Percentiles rank a stretch among this genome's conserved stretches.
phyloP scores from a whole-genome alignment of 53 echinoderm and acorn worm species.

The Echinarachnius parma region DNA sequence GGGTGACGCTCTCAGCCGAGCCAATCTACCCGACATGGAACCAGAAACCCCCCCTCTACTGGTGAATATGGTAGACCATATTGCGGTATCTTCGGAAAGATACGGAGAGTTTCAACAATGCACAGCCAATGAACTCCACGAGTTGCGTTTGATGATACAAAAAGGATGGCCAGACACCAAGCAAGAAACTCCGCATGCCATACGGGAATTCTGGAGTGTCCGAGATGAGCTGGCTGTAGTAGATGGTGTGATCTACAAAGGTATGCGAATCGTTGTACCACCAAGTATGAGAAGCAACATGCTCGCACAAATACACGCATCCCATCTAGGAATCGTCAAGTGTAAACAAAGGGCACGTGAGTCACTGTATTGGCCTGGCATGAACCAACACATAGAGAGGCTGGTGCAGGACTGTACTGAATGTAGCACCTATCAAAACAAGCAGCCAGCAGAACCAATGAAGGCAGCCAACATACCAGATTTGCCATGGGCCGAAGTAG shows the following conservation, averaged over 20 bases:
- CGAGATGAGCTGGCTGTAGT: constrained; percentile 59
- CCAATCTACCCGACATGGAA: constrained; percentile 41
- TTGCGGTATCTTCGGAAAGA: constrained; percentile 42
- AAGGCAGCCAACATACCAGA: constrained; percentile 39
- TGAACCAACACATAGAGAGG: constrained; percentile 47
- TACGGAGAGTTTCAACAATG: constrained; percentile 41
- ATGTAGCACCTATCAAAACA: constrained; percentile 44
- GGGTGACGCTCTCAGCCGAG: constrained; percentile 39
- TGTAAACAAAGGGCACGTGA: constrained; percentile 56
- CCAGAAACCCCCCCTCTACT: constrained; percentile 34
- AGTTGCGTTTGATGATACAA: constrained; percentile 44
- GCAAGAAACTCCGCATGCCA: constrained; percentile 42
- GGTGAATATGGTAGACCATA: constrained; percentile 55
- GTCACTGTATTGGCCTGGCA: constrained; percentile 58
- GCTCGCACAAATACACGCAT: constrained; percentile 40
- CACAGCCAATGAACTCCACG: constrained; percentile 56
- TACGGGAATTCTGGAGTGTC: constrained; percentile 52
- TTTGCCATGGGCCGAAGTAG: constrained; percentile 49
- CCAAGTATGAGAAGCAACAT: constrained; percentile 51
- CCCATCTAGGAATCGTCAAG: constrained; percentile 52
- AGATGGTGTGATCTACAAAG: constrained; percentile 64
- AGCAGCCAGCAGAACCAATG: constrained; percentile 45
- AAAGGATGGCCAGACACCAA: constrained; percentile 74
- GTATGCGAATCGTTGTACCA: constrained; percentile 63
- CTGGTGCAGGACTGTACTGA: constrained; percentile 49